phyloP scores from a whole-genome alignment of 2,797 vertebrate species.

The Chaenodraco wilsoni region DNA sequence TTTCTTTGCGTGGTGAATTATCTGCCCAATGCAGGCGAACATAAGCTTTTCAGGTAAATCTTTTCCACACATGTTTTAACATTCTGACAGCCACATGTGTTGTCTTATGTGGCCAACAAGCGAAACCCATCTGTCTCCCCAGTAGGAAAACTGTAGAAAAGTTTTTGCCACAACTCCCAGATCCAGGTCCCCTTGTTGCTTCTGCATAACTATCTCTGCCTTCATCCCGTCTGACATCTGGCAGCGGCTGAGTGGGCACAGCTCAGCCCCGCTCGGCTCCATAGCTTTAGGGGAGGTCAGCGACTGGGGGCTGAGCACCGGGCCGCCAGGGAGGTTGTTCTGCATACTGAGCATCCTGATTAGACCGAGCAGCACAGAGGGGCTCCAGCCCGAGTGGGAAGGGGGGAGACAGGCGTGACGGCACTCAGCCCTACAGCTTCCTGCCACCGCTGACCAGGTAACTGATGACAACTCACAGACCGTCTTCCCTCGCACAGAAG shows the following conservation, averaged over 20 bases:
- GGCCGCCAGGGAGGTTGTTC: conserved; percentile 73
- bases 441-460: conserved; percentile 67
- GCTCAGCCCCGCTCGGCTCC: conserved; percentile 69
- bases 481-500: conserved; percentile 23
- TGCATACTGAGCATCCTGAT: conserved; percentile 81
- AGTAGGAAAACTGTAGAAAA: conserved; percentile 57
- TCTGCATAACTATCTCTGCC: conserved; percentile 74
- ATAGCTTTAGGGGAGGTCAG: conserved; percentile 81
- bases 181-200: conserved; percentile 59
- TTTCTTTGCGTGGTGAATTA: conserved; percentile 14
- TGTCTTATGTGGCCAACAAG: conserved; percentile 45
- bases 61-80: conserved; percentile 34
- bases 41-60: conserved; percentile 12
- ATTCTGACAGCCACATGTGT: conserved; percentile 45
- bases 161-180: conserved; percentile 63
- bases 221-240: conserved; percentile 79
- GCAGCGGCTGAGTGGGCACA: conserved; percentile 77
- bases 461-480: conserved; percentile 52
- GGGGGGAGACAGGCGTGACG: conserved; percentile 70
- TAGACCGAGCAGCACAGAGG: conserved; percentile 74
- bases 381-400: conserved; percentile 58
- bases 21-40: conserved; percentile 13
- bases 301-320: conserved; percentile 66
- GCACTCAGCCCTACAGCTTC: conserved; percentile 60
- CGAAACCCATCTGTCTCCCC: conserved; percentile 48